Base-by-base conservation (phyloP, 2,797 vertebrate genomes). In the Poecile montanus region DNA sequence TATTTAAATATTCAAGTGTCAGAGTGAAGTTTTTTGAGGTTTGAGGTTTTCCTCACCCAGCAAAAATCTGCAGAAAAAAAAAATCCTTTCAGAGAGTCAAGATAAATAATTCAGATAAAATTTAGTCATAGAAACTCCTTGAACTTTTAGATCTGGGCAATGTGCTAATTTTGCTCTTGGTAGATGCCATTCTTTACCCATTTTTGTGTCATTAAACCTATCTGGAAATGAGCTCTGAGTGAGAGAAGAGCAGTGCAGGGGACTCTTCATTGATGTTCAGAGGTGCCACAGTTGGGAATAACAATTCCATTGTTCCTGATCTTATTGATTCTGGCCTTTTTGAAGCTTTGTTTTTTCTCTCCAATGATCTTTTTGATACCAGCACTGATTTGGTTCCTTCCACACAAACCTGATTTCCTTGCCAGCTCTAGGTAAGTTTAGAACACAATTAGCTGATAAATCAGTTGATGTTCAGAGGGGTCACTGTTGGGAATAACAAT, bases 301-400 rank as follows among this genome's bases (percentile, higher is more conserved):
- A 32, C 0, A 4, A 15, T 9, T 54, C 38, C 11, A 0, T 17
- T 58, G 36, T n/a, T 3, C 44, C 34, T 67, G 3, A 11, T 34
- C 9, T 36, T 19, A 4, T 4, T 76, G 65, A 10, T 80, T 70
- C 8, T 73, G 42, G 1, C 13, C 6, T 36, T 32, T 34, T 32
- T 56, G 21, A 34, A 38, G n/a, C 6, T 1, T 1, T 7, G 54
- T 13, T 7, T 42, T 18, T 5, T 0, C 0, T 16, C 15, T 36
- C 4, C 19, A 0, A 27, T 65, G 2, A 27, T 56, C 5, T 72
- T 53, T 19, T 19, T 29, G 22, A 20, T 44, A 5, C 8, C 51
- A 42, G 5, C 8, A 8, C 45, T 40, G n/a, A 17, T 7, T 76
- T 48, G 32, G 2, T 34, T 82, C 50, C 32, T 60, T 58, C 9